Percentiles rank a stretch among this genome's conserved stretches.
phyloP scores from a whole-genome alignment of 1,140 invertebrate genomes.

The Monomorium pharaonis region DNA sequence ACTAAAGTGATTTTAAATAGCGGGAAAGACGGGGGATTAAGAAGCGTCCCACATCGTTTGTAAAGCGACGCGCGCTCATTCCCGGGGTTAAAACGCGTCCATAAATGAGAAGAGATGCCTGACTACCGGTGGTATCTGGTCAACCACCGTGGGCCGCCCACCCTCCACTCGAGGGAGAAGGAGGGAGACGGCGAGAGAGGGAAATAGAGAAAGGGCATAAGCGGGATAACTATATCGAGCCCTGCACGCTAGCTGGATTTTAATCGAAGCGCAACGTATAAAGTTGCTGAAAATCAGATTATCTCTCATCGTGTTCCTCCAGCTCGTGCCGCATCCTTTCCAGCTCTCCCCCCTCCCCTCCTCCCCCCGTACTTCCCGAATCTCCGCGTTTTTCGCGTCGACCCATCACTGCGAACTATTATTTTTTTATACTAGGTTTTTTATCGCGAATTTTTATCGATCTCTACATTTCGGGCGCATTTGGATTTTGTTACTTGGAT shows the following conservation, averaged over 20 bases:
- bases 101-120: constrained; percentile 55
- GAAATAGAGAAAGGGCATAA: constrained; percentile 44
- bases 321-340: constrained; percentile 28
- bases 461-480: constrained; percentile 65
- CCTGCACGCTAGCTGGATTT: constrained; percentile 82
- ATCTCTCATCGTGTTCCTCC: constrained; percentile 73
- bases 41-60: constrained; percentile 40
- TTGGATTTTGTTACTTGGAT: neutral
- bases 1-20: constrained; percentile 43
- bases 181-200: neutral
- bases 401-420: constrained; percentile 57
- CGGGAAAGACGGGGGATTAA: constrained; percentile 21
- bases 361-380: neutral
- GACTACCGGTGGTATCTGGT: constrained; percentile 56
- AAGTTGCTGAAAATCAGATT: constrained; percentile 85
- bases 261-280: constrained; percentile 84
- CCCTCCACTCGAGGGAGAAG: neutral
- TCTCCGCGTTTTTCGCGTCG: constrained; percentile 54
- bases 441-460: constrained; percentile 74
- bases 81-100: constrained; percentile 49
- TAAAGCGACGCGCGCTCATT: constrained; percentile 37
- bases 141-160: constrained; percentile 34
- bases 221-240: constrained; percentile 79
- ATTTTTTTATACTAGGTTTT: constrained; percentile 68
- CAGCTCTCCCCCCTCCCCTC: constrained; percentile 4